A percentile compares a stretch with the other conserved stretches of the same genome.
phyloP scores from a whole-genome alignment of 2,888 invertebrate species.

The Trichopria drosophilae region DNA sequence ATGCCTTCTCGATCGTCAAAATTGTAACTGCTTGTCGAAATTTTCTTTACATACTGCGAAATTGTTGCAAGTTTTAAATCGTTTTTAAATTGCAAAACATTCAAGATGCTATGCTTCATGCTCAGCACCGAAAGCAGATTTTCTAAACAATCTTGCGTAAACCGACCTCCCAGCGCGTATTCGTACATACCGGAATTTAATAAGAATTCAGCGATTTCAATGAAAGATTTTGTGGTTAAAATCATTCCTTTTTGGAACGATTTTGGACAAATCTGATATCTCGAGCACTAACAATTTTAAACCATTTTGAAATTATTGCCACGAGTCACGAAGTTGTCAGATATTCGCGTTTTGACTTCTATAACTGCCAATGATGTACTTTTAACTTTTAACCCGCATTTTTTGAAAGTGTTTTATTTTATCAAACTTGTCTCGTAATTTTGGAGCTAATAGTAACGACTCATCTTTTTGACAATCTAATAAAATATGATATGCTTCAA shows the following conservation, averaged over 20 bases:
- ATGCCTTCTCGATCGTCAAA: neutral
- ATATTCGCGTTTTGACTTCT: no score
- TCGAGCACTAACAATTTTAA: conserved; percentile 13
- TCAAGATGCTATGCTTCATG: neutral
- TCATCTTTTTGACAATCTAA: conserved; percentile 9
- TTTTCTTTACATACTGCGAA: neutral
- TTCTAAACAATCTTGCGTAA: neutral
- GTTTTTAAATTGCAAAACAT: neutral
- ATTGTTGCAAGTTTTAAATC: neutral
- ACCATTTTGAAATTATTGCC: conserved; percentile 11
- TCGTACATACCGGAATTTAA: no score
- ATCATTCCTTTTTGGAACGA: neutral
- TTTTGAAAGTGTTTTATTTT: conserved; percentile 11
- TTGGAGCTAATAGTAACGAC: conserved; percentile 10
- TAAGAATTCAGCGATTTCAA: neutral
- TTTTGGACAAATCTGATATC: neutral
- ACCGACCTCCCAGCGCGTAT: no score
- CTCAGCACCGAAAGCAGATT: neutral
- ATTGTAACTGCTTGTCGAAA: neutral
- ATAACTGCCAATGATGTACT: conserved; percentile 19
- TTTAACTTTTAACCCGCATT: conserved; percentile 18
- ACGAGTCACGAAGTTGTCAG: conserved; percentile 23
- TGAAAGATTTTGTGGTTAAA: neutral
- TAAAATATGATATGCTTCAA: conserved; percentile 8
- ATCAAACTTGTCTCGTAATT: conserved; percentile 9